Evolutionary conservation across 92 coral and sea anemone genomes (phyloP).

Genomic region (Montipora capitata): DNA sequence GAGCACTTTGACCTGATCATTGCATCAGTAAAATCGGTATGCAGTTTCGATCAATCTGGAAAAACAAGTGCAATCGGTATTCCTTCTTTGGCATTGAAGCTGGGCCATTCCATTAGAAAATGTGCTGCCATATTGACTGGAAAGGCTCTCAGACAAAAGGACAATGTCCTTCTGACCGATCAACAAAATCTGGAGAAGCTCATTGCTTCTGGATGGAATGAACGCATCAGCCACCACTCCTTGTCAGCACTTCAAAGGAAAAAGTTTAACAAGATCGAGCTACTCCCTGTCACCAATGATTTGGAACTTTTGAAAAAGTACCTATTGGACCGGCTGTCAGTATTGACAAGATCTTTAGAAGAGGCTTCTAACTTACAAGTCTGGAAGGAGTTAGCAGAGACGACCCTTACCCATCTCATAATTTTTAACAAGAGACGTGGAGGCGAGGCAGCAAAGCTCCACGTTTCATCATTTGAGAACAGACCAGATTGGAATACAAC

Average conservation of each 20-base stretch:
- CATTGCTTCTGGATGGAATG: conserved; percentile 60
- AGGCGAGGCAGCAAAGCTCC: conserved; percentile 64
- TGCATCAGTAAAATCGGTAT: conserved; percentile 20
- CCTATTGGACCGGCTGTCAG: conserved; percentile 15
- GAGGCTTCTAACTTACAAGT: background rate
- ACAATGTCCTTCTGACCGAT: conserved; percentile 19
- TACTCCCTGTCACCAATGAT: conserved; percentile 51
- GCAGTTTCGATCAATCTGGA: background rate
- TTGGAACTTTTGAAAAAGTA: conserved; percentile 31
- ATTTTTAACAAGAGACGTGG: conserved; percentile 62
- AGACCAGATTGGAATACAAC: conserved; percentile 43
- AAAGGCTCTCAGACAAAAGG: conserved; percentile 46
- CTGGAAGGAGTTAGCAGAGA: conserved; percentile 50
- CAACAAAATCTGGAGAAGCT: conserved; percentile 33
- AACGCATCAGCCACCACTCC: conserved; percentile 47
- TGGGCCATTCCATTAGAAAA: conserved; percentile 51
- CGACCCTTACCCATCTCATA: conserved; percentile 10
- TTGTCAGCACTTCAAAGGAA: conserved; percentile 9
- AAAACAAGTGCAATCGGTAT: conserved; percentile 27
- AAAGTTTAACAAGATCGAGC: conserved; percentile 41
- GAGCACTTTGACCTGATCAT: conserved; percentile 44
- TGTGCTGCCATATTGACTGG: conserved; percentile 50
- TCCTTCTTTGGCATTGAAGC: conserved; percentile 52
- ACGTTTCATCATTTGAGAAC: background rate
- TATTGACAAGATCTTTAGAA: background rate